These are phyloP conservation scores for Pseudomyrmex cubaensis DNA, from an alignment of 1,140 invertebrate genomes.

Conservation along the genomic window DNA sequence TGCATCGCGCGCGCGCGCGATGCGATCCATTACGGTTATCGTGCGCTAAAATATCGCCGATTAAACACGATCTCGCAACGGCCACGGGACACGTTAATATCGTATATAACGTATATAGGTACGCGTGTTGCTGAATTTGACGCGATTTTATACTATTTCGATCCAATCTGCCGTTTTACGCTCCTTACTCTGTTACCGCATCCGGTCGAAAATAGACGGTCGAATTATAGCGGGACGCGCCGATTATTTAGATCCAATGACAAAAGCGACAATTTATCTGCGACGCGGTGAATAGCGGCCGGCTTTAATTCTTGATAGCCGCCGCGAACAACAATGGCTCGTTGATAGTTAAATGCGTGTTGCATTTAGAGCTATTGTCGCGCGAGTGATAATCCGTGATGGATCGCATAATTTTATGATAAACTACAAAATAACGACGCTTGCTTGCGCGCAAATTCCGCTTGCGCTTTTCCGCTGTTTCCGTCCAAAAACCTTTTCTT, in stretches of 20 bases:
- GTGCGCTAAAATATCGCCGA: conserved; percentile 24
- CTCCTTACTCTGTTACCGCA: conserved; percentile 12
- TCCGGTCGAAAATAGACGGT: neutral
- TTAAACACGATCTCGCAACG: conserved; percentile 34
- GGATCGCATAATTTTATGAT: neutral
- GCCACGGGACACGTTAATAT: neutral
- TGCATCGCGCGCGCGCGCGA: neutral
- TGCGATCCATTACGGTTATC: conserved; percentile 61
- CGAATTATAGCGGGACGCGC: neutral
- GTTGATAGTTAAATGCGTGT: neutral
- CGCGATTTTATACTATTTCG: neutral
- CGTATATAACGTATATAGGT: neutral
- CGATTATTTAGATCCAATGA: conserved; percentile 13
- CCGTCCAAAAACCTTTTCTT: no score
- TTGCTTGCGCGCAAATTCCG: neutral
- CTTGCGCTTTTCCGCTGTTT: no score
- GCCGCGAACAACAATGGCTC: neutral
- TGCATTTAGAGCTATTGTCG: neutral
- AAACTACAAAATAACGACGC: neutral
- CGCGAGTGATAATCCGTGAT: neutral
- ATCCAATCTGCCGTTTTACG: neutral
- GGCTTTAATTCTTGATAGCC: conserved; percentile 6
- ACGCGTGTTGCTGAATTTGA: neutral
- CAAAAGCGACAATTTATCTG: conserved; percentile 1
- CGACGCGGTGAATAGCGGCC: neutral